These are phyloP conservation scores for Neocrepidodera transversa DNA, from an alignment of 2,888 invertebrate genomes.

Conservation along the genomic window DNA sequence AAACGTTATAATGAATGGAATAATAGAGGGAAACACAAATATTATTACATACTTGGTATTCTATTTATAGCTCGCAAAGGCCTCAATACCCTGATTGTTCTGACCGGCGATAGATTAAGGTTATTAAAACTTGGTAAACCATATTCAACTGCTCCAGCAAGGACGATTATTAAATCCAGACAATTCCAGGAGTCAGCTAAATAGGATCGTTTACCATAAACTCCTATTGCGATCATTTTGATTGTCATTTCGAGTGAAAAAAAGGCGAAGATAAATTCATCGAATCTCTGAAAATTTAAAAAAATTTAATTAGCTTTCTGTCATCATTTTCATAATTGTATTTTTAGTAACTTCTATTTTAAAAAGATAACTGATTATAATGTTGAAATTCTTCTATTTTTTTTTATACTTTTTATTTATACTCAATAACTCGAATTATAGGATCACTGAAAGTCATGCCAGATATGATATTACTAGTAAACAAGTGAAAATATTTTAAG, in stretches of 20 bases:
- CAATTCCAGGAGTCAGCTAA: slow-evolving; percentile 99
- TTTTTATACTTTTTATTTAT: too few relatives aligned
- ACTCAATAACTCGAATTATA: too few relatives aligned
- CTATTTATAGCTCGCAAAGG: slow-evolving; percentile 98
- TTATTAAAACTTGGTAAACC: slow-evolving; percentile 90
- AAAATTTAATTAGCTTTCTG: too few relatives aligned
- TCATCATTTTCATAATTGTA: too few relatives aligned
- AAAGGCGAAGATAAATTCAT: slow-evolving; percentile 98
- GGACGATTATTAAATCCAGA: slow-evolving; percentile 96
- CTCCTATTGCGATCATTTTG: slow-evolving; percentile 98
- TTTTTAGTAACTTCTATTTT: too few relatives aligned
- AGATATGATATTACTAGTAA: too few relatives aligned
- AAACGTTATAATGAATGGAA: too few relatives aligned
- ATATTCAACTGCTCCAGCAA: slow-evolving; percentile 92
- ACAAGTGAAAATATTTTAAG: too few relatives aligned
- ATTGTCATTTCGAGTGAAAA: slow-evolving; percentile 98
- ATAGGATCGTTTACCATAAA: slow-evolving; percentile 92
- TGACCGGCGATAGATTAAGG: slow-evolving; percentile 96
- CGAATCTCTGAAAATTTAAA: slow-evolving; percentile 78
- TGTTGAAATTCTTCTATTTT: too few relatives aligned
- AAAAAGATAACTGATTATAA: too few relatives aligned
- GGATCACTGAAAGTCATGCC: too few relatives aligned
- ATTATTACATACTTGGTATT: slow-evolving; percentile 91
- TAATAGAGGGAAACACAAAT: too few relatives aligned
- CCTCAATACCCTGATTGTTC: slow-evolving; percentile 96